These are phyloP conservation scores for Dermolepida albohirtum DNA, from an alignment of 2,888 invertebrate species.

Conservation along the genomic window DNA sequence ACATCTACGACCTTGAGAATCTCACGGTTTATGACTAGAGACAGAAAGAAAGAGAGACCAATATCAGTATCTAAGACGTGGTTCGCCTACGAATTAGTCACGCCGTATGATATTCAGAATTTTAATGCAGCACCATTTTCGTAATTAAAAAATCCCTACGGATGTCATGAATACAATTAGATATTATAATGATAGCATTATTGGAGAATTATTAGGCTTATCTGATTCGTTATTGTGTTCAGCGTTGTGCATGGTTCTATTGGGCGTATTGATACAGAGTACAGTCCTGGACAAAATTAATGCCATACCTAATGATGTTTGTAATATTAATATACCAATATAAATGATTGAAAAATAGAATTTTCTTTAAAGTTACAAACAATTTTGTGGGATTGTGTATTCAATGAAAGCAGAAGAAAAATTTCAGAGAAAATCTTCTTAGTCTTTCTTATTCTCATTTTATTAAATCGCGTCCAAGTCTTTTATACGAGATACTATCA, in stretches of 20 bases:
- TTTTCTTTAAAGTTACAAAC: too few relatives aligned
- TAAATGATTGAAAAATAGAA: too few relatives aligned
- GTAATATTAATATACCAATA: too few relatives aligned
- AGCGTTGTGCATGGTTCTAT: not conserved
- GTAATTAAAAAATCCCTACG: slow-evolving; percentile 28
- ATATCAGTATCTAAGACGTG: slow-evolving; percentile 8
- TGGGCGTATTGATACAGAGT: not conserved
- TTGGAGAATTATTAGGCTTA: slow-evolving; percentile 10
- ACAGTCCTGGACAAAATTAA: not conserved
- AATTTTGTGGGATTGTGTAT: too few relatives aligned
- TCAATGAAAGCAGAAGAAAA: too few relatives aligned
- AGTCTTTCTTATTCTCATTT: too few relatives aligned
- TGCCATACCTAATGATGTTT: not conserved
- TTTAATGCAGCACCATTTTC: slow-evolving; percentile 40
- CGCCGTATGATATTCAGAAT: slow-evolving; percentile 43
- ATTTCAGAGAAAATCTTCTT: too few relatives aligned
- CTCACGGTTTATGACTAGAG: not conserved
- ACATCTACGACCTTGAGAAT: slow-evolving; percentile 24
- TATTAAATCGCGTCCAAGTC: too few relatives aligned
- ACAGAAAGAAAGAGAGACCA: too few relatives aligned
- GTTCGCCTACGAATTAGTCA: slow-evolving; percentile 45
- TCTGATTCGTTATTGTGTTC: slow-evolving; percentile 3
- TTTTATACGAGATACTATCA: too few relatives aligned
- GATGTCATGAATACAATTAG: slow-evolving; percentile 28
- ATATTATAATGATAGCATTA: slow-evolving; percentile 25